phyloP scores from a whole-genome alignment of 2,113 vertebrate species.

The Notarius lentiginosus region DNA sequence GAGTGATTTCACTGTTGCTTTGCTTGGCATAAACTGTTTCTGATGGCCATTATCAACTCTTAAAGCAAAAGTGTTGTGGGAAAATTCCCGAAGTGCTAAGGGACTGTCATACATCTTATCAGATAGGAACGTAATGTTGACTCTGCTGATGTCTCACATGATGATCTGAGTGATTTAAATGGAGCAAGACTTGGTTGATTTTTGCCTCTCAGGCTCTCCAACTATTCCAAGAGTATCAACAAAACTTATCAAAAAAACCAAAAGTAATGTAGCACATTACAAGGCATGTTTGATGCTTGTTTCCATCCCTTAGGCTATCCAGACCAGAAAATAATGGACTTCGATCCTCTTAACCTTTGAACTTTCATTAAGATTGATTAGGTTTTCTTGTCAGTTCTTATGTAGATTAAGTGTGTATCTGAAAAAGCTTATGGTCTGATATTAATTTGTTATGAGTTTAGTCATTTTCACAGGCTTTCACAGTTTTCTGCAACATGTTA shows the following conservation, averaged over 20 bases:
- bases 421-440: conserved; percentile 1
- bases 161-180: conserved; percentile 20
- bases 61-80: conserved; percentile 64
- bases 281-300: conserved; percentile 21
- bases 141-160: conserved; percentile 11
- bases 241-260: neutral
- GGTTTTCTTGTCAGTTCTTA: neutral
- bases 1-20: conserved; percentile 53
- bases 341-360: neutral
- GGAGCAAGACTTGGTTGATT: neutral
- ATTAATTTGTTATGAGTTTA: conserved; percentile 28
- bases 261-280: neutral
- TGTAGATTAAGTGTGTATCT: conserved; percentile 19
- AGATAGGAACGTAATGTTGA: neutral
- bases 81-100: conserved; percentile 59
- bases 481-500: conserved; percentile 10
- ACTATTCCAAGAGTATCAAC: conserved; percentile 10
- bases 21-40: conserved; percentile 58
- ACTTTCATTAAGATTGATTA: conserved; percentile 36
- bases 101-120: conserved; percentile 28
- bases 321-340: neutral
- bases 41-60: conserved; percentile 54
- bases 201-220: neutral
- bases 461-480: conserved; percentile 17
- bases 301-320: neutral